A percentile compares a stretch with the other conserved stretches of the same genome.
Evolutionary conservation across 2,797 vertebrate genomes (phyloP).

Genomic region (Otolemur crassicaudatus): DNA sequence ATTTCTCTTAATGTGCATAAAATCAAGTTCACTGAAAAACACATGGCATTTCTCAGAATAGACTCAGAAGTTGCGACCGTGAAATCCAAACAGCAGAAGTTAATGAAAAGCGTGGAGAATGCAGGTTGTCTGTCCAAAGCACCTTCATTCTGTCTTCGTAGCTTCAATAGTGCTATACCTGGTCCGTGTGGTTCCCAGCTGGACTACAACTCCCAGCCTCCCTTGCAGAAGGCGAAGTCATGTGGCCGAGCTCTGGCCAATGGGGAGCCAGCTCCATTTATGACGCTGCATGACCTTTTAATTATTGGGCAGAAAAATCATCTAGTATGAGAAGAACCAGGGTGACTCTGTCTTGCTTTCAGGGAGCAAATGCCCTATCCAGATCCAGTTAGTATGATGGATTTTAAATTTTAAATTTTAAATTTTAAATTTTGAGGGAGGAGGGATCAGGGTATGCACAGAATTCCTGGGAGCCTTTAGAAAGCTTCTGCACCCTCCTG

Average conservation of each 20-base stretch:
- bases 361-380: neutral
- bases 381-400: neutral
- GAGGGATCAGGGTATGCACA: neutral
- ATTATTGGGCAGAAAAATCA: neutral
- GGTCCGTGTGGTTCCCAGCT: fast-evolving
- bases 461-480: neutral
- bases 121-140: too few species aligned
- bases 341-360: neutral
- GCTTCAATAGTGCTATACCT: fast-evolving
- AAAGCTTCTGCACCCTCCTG: too few species aligned
- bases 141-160: neutral
- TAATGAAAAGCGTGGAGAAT: fast-evolving
- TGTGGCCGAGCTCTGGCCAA: neutral
- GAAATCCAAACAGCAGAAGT: neutral
- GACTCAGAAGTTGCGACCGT: fast-evolving
- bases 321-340: too few species aligned
- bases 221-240: neutral
- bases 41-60: neutral
- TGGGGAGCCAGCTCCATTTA: neutral
- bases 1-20: neutral
- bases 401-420: neutral
- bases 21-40: neutral
- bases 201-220: neutral
- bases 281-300: fast-evolving
- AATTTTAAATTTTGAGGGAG: neutral